Base-by-base conservation (phyloP, 2,113 vertebrate species). In the Sardina pilchardus region DNA sequence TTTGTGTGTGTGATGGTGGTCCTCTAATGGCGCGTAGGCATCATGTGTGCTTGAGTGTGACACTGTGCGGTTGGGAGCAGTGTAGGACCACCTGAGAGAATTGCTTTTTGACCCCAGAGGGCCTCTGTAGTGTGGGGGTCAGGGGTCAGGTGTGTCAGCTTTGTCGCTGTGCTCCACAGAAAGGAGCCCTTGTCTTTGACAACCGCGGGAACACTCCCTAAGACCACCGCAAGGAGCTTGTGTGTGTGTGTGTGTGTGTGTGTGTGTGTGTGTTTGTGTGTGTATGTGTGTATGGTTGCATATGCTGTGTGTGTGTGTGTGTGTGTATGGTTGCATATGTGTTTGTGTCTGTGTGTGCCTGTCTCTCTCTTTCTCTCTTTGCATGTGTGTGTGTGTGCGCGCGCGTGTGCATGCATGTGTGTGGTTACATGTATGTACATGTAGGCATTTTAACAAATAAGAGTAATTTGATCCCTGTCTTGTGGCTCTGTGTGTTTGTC, bases 141-240 rank as follows among this genome's bases (percentile, higher is more conserved):
- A 71, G n/a, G 63, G 63, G 26, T 71, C 63, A 71, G 63, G 63
- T 71, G 63, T 71, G 63, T 71, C 63, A 53, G 50, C 50, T 53
- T 17, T 53, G 50, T 53, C 50, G 16, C 50, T 19, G 17, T 17
- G 50, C 50, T 53, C 50, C 14, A 30, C 26, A 71, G 26, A 71
- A 71, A 71, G 63, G 63, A 71, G 10, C 63, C 63, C 63, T 71
- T 71, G 63, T 71, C 63, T 71, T 26, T 10, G 12, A 26, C n/a
- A 34, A 30, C 26, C 24, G 63, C 63, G 63, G 63, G n/a, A 71
- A 63, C 5, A 16, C 26, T 63, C 59, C 59, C 63, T 34, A 34
- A 71, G 63, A 26, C 63, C 63, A 71, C 26, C 9, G 2, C 63
- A 34, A 71, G 50, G 50, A 53, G 50, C 17, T 47, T 47, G 45